phyloP scores from a whole-genome alignment of 2,888 invertebrate genomes.

The Stenurella melanura region DNA sequence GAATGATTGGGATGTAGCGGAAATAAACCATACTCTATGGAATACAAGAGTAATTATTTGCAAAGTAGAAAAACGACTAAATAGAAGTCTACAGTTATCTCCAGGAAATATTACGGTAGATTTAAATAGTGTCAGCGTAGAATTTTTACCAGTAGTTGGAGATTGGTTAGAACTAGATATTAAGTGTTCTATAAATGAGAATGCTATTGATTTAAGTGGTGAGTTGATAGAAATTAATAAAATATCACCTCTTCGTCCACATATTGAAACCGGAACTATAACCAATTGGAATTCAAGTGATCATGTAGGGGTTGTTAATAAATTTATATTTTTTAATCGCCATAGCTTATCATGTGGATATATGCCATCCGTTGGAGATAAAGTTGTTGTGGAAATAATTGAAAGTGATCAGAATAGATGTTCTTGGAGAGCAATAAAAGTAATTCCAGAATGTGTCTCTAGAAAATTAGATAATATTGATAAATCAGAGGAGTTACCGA shows the following conservation, averaged over 20 bases:
- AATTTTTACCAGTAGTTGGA: slow-evolving; percentile 81
- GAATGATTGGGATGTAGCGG: slow-evolving; percentile 72
- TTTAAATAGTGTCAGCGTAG: slow-evolving; percentile 78
- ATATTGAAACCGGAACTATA: slow-evolving; percentile 75
- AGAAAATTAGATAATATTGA: slow-evolving; percentile 39
- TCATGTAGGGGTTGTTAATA: slow-evolving; percentile 77
- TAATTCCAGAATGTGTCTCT: slow-evolving; percentile 66
- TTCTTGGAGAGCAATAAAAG: slow-evolving; percentile 78
- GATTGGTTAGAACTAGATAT: slow-evolving; percentile 82
- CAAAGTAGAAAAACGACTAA: slow-evolving; percentile 71
- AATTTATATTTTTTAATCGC: slow-evolving; percentile 77
- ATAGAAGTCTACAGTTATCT: slow-evolving; percentile 73
- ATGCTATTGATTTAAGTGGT: slow-evolving; percentile 74
- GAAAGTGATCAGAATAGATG: slow-evolving; percentile 80
- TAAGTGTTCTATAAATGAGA: slow-evolving; percentile 78
- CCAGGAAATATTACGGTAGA: slow-evolving; percentile 77
- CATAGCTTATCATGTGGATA: slow-evolving; percentile 76
- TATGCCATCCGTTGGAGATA: slow-evolving; percentile 77
- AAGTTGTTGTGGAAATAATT: slow-evolving; percentile 81
- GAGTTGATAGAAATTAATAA: slow-evolving; percentile 79
- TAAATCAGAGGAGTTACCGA: slow-evolving; percentile 34
- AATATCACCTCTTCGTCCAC: slow-evolving; percentile 78
- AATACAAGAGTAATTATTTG: slow-evolving; percentile 68
- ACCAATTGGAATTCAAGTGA: slow-evolving; percentile 69
- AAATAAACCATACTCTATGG: slow-evolving; percentile 67